phyloP scores from a whole-genome alignment of 1,140 invertebrate species.

The Dendroctonus valens region DNA sequence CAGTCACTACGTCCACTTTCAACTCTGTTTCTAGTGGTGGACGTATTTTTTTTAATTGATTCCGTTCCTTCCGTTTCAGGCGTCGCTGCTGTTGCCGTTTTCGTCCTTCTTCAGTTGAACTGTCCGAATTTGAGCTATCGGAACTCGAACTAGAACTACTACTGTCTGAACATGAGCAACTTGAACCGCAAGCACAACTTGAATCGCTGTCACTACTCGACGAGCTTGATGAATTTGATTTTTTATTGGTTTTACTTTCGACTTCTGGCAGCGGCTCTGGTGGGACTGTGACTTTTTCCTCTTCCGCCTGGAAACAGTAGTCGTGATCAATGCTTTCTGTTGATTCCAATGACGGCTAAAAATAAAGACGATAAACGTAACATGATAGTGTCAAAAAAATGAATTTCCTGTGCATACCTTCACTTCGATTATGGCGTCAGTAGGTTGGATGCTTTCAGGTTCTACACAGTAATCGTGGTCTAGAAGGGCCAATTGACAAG shows the following conservation, averaged over 20 bases:
- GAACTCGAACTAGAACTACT: constrained; percentile 62
- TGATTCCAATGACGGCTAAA: constrained; percentile 45
- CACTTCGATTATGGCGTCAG: constrained; percentile 40
- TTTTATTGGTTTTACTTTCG: constrained; percentile 4
- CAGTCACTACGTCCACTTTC: constrained; percentile 23
- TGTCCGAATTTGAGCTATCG: constrained; percentile 69
- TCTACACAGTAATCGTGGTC: constrained; percentile 57
- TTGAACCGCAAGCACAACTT: constrained; percentile 74
- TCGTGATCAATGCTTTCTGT: constrained; percentile 59
- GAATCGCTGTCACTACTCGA: constrained; percentile 72
- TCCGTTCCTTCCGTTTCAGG: constrained; percentile 53
- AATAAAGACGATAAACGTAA: constrained; percentile 4
- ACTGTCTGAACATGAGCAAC: constrained; percentile 71
- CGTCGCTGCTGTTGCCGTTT: constrained; percentile 49
- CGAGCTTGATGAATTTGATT: constrained; percentile 46
- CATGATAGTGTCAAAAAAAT: background rate
- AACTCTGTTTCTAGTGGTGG: constrained; percentile 36
- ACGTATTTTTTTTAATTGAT: constrained; percentile 38
- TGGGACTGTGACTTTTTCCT: constrained; percentile 15
- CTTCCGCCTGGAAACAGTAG: constrained; percentile 54
- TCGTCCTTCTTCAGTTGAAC: constrained; percentile 56
- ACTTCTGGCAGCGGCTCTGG: background rate
- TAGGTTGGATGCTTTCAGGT: constrained; percentile 27
- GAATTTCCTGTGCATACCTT: constrained; percentile 30
- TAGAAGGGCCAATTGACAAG: constrained; percentile 36